Evolutionary conservation across 2,888 invertebrate genomes (phyloP), one percentile per base, ranked within the genome.

Genomic region (Cosmia trapezina): DNA sequence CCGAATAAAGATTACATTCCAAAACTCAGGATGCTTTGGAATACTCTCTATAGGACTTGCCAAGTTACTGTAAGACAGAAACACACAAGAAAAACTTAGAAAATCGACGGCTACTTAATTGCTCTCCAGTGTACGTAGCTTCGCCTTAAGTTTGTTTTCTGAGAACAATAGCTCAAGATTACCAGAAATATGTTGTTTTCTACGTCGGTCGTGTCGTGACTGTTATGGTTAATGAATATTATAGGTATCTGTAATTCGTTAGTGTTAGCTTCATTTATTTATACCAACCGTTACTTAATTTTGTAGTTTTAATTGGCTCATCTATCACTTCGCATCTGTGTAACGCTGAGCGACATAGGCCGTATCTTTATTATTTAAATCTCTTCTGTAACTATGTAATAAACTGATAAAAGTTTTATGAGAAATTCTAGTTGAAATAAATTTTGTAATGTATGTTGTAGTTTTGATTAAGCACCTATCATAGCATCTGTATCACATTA

Each of bases 341-440:
- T 86, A 84, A 83, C 80, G 78, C 83, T 74, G 76, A 81, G 76
- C 85, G 81, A 84, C 80, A 79, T 83, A 80, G 62, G 57, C 63
- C 62, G 80, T 78, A 73, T 70, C 70, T 83, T 71, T 81, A 83
- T 83, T 83, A 85, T 83, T 84, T 79, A 86, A 77, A 81, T 76
- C 61, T 86, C 79, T 88, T 88, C 70, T 89, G 88, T 87, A 74
- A 59, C 17, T 76, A 85, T 88, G 71, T 89, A 90, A 83, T 91
- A 88, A 92, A 85, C 91, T 92, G 91, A 90, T 91, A 89, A 90
- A 89, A 90, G 75, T 88, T 90, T 91, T 91, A 93, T 91, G 90
- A 91, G 89, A 93, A 89, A 91, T 91, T 91, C 91, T 94, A 93
- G 92, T 93, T 92, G 89, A 92, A 95, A 93, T 94, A 95, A 95